Evolutionary conservation across 2,888 invertebrate species (phyloP).

Genomic region (Scaptodrosophila latifasciaeformis): DNA sequence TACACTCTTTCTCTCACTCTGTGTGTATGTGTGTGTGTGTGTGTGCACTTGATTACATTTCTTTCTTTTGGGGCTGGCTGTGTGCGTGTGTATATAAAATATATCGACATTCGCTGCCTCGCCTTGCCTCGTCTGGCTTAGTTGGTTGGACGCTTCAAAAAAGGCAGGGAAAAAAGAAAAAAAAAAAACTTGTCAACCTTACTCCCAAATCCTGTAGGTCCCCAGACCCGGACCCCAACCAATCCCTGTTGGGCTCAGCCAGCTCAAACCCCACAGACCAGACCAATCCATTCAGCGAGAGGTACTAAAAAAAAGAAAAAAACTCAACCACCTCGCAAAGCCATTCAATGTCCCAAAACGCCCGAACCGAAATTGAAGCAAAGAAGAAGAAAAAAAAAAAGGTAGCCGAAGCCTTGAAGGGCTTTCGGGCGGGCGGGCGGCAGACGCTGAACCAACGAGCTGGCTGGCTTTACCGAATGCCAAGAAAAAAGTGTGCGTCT

Average conservation of each 20-base stretch:
- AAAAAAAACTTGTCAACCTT: constrained; percentile 66
- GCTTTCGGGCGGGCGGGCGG: background rate
- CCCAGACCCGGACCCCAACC: constrained; percentile 12
- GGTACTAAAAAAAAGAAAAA: too few relatives aligned
- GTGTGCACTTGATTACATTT: constrained; percentile 59
- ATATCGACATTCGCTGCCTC: constrained; percentile 42
- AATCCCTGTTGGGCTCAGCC: background rate
- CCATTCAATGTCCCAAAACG: constrained; percentile 10
- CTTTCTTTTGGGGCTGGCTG: constrained; percentile 15
- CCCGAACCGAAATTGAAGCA: constrained; percentile 10
- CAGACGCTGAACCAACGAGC: constrained; percentile 6
- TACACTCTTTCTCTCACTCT: background rate
- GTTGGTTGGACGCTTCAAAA: constrained; percentile 61
- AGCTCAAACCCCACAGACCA: constrained; percentile 21
- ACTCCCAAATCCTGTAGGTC: constrained; percentile 12
- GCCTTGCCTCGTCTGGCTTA: constrained; percentile 28
- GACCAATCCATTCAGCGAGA: too few relatives aligned
- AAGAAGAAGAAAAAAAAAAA: constrained; percentile 20
- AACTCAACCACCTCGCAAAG: constrained; percentile 11
- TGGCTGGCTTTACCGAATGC: background rate
- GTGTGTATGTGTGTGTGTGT: constrained; percentile 22
- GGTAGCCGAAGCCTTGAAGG: constrained; percentile 19
- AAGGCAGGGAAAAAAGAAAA: too few relatives aligned
- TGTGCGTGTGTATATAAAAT: constrained; percentile 44
- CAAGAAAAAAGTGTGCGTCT: background rate